Base-by-base conservation (phyloP, 2,113 vertebrate species). In the Camelus dromedarius region DNA sequence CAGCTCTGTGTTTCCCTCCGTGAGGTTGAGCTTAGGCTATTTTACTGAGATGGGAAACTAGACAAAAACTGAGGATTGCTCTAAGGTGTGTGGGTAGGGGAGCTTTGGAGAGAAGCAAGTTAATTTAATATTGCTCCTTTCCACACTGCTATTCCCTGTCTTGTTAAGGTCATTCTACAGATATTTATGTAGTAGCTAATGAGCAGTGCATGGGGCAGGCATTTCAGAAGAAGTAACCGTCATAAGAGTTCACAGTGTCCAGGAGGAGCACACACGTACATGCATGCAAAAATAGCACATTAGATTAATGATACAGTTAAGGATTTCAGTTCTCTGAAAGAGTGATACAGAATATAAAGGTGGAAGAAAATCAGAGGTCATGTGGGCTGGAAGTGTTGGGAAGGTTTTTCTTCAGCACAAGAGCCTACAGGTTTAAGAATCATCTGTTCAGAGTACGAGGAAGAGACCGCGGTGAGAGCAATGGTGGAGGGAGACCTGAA, bases 141-240 rank as follows among this genome's bases (percentile, higher is more conserved):
- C 38, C 42, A 30, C 15, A 64, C 35, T 20, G 66, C 46, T 83
- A 8, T 50, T n/a, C 10, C 60, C 50, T 69, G 2, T 50, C 38
- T 72, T 72, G 28, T 70, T 76, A 54, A 72, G 54, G 32, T 82
- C 26, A 9, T 62, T 67, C 38, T 92, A 32, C 9, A 87, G 28
- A 24, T 91, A 77, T 46, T 84, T 79, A 48, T 13, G 18, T 35
- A 50, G 35, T 83, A 87, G 67, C 38, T 77, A 60, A n/a, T 70
- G 24, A 84, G 35, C 35, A 83, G 9, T 60, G 48, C 52, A 48
- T 18, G 20, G 28, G 58, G 38, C 24, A 88, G 2, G 24, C 24
- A 95, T 60, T 10, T 93, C 69, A 67, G 70, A 91, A 70, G 62
- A 93, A 95, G n/a, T 73, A 85, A 58, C 42, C 62, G 50, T 30